These are phyloP conservation scores for Pollicipes pollicipes DNA, from an alignment of 1,140 invertebrate species.

Conservation along the genomic window DNA sequence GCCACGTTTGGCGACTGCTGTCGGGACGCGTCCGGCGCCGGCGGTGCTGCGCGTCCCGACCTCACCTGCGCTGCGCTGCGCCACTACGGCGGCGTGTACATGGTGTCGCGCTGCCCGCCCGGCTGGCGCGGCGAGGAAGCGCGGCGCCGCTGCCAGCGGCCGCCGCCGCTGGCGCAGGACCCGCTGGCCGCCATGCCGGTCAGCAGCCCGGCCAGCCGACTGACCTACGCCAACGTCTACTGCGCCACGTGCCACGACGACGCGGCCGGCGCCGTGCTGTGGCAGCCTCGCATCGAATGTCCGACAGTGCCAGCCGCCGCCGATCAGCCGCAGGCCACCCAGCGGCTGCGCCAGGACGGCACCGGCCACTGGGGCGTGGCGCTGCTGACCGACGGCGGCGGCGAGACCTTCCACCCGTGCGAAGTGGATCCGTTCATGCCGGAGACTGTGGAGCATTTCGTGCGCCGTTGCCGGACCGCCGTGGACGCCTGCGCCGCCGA, in stretches of 20 bases:
- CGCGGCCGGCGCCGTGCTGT: slow-evolving; percentile 21
- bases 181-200: slow-evolving; percentile 30
- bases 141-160: background rate
- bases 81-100: background rate
- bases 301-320: slow-evolving; percentile 18
- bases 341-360: slow-evolving; percentile 13
- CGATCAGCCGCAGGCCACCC: slow-evolving; percentile 16
- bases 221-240: slow-evolving; percentile 36
- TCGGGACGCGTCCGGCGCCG: background rate
- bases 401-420: slow-evolving; percentile 13
- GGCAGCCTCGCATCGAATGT: slow-evolving; percentile 31
- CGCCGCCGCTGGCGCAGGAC: slow-evolving; percentile 18
- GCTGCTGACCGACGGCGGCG: slow-evolving; percentile 22
- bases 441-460: slow-evolving; percentile 21
- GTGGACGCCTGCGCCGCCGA: slow-evolving; percentile 23
- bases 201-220: slow-evolving; percentile 26
- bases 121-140: background rate
- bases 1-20: background rate
- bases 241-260: slow-evolving; percentile 37
- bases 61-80: background rate
- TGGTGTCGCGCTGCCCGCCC: background rate
- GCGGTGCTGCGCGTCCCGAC: too few relatives aligned
- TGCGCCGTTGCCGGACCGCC: slow-evolving; percentile 20
- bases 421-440: slow-evolving; percentile 21
- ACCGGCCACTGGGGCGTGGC: slow-evolving; percentile 19